phyloP scores from a whole-genome alignment of 2,797 vertebrate species.

The Sebastes minor region DNA sequence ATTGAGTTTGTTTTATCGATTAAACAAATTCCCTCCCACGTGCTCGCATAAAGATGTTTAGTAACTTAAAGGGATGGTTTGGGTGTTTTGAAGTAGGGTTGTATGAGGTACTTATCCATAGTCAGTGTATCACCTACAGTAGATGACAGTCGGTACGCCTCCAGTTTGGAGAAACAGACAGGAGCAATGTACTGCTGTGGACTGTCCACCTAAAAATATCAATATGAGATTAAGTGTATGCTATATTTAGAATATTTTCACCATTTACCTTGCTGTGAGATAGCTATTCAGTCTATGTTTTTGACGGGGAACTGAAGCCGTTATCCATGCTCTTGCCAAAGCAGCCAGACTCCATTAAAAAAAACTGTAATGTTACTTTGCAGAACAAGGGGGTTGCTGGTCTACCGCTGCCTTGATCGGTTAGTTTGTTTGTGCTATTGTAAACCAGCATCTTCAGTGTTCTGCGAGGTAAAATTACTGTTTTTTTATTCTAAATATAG shows the following conservation, averaged over 20 bases:
- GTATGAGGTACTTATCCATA: not conserved
- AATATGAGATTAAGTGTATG: too few relatives aligned
- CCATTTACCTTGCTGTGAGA: too few relatives aligned
- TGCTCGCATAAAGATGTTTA: conserved; percentile 1
- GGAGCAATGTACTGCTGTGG: not conserved
- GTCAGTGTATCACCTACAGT: not conserved
- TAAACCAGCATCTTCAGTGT: not conserved
- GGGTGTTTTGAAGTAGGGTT: not conserved
- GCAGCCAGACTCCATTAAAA: too few relatives aligned
- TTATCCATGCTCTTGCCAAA: too few relatives aligned
- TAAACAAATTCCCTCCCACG: not conserved
- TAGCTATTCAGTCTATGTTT: accelerated
- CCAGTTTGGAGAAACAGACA: not conserved
- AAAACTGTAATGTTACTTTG: not conserved
- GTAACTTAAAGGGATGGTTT: not conserved
- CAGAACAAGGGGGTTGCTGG: not conserved
- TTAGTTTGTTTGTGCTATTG: not conserved
- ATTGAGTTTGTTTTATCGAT: not conserved
- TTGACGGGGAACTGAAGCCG: not conserved
- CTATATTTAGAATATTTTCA: too few relatives aligned
- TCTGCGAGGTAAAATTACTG: not conserved
- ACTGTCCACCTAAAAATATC: not conserved
- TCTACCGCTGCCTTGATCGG: not conserved
- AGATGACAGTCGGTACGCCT: not conserved
- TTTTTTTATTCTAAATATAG: not conserved